Base-by-base conservation (phyloP, 1,140 invertebrate species). In the Megalonaias nervosa region DNA sequence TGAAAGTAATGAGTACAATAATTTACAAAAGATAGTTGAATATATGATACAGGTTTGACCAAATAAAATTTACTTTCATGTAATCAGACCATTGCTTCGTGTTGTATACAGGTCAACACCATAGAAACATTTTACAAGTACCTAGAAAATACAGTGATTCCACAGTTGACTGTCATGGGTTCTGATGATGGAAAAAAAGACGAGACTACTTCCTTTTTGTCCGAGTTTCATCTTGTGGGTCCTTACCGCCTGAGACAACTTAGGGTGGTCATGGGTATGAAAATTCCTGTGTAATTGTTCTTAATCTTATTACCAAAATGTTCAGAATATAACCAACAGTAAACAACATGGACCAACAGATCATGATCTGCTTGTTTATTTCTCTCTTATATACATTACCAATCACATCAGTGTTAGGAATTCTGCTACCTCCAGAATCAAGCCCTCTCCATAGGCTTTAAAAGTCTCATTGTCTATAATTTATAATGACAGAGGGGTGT, bases 211-310 rank as follows among this genome's bases (percentile, higher is more conserved):
- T 74, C 75, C 31, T 61, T 59, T 58, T 73, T 60, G 31, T 69
- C 64, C 48, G 62, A 57, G 60, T 77, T 74, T 66, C 79, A 73
- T 72, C 60, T 77, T 16, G 60, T 84, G 64, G 82, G 82, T 57
- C 67, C 69, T 23, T 79, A 67, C 31, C 80, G 82, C 65, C 60
- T 84, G 2, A 68, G 82, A 79, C 82, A 84, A 59, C 57, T 82
- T 19, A 68, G 82, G 31, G 59, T 79, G 4, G 23, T 71, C 67
- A 17, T 55, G 76, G 74, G 80, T 83, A 70, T 48, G 11, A 48
- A 38, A 38, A 48, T 48, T 48, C 6, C 38, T 48, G 3, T 6
- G 0, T 48, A 48, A 48, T 48, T 48, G 3, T 48, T 48, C 2
- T 31, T 31, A 5, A 31, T 31, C 31, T 31, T 31, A 31, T 31